A percentile compares a stretch with the other conserved stretches of the same genome.
Evolutionary conservation across 2,888 invertebrate genomes (phyloP).

Genomic region (Leptopilina drosophilae): DNA sequence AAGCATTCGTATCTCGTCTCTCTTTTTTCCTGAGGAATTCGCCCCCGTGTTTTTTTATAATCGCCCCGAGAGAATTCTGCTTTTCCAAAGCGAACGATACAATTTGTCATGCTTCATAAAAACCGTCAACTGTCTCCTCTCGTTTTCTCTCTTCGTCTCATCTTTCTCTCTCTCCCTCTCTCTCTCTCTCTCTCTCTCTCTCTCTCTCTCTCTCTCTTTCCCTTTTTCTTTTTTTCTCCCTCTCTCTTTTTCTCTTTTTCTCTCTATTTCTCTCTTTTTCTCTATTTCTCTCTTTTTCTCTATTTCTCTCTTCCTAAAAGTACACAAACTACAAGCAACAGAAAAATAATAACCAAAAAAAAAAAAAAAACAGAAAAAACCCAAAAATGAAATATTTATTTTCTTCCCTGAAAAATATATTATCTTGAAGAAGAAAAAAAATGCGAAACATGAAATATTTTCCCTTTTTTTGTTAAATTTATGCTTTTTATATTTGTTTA

Average conservation of each 20-base stretch:
- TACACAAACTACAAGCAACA: neutral
- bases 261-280: too few species aligned
- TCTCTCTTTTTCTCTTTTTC: too few species aligned
- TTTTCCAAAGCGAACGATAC: conserved; percentile 32
- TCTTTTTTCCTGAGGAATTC: conserved; percentile 48
- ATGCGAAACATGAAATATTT: neutral
- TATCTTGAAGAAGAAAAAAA: neutral
- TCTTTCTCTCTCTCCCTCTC: too few species aligned
- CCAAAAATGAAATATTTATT: conserved; percentile 17
- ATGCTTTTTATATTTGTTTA: neutral
- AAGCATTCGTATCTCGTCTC: conserved; percentile 61
- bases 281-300: neutral
- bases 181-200: too few species aligned
- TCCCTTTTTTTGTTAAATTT: neutral
- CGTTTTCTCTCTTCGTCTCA: too few species aligned
- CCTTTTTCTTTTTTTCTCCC: too few species aligned
- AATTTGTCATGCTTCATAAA: conserved; percentile 31
- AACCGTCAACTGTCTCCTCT: conserved; percentile 12
- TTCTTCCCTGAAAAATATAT: neutral
- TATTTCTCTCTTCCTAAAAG: neutral
- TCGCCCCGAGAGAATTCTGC: conserved; percentile 28
- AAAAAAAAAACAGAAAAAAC: neutral
- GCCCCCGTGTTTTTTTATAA: conserved; percentile 43
- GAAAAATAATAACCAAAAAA: neutral
- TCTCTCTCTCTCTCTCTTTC: neutral